Percentiles rank a stretch among this genome's conserved stretches.
These are phyloP conservation scores for Diarsia rubi DNA, from an alignment of 2,888 invertebrate species.

Conservation along the genomic window DNA sequence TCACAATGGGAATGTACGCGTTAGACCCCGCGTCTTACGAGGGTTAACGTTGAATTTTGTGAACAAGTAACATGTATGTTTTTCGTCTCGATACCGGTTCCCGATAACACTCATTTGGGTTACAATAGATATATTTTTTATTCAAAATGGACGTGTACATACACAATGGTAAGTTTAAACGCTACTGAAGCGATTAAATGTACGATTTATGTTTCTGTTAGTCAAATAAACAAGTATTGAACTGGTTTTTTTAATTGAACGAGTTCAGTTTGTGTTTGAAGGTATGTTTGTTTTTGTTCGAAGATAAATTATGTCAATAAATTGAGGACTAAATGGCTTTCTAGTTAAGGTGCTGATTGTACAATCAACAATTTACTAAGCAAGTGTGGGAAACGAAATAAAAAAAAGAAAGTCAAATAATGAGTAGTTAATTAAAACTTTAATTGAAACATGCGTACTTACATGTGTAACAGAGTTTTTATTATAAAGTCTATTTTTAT, in stretches of 20 bases:
- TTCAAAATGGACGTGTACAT: slow-evolving; percentile 67
- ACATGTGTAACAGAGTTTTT: background rate
- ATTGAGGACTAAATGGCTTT: slow-evolving; percentile 45
- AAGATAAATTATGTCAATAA: slow-evolving; percentile 55
- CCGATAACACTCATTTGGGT: slow-evolving; percentile 72
- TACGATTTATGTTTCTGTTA: slow-evolving; percentile 65
- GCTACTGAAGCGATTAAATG: slow-evolving; percentile 74
- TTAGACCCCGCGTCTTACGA: slow-evolving; percentile 67
- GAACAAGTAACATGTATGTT: slow-evolving; percentile 80
- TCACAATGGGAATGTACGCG: slow-evolving; percentile 75
- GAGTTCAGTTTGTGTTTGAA: slow-evolving; percentile 50
- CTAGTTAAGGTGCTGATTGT: slow-evolving; percentile 18
- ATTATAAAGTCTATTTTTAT: background rate
- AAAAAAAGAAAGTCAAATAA: background rate
- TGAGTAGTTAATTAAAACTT: background rate
- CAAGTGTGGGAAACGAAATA: slow-evolving; percentile 12
- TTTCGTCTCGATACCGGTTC: slow-evolving; percentile 76
- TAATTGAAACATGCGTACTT: background rate
- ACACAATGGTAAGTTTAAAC: slow-evolving; percentile 69
- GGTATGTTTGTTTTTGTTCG: slow-evolving; percentile 48
- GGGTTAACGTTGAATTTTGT: slow-evolving; percentile 71
- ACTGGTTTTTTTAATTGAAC: slow-evolving; percentile 65
- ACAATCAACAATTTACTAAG: slow-evolving; percentile 2
- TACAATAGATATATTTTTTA: slow-evolving; percentile 75
- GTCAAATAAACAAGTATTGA: slow-evolving; percentile 59